These are phyloP conservation scores for Acrocephalus kingi DNA, from an alignment of 2,113 vertebrate species.

Conservation along the genomic window DNA sequence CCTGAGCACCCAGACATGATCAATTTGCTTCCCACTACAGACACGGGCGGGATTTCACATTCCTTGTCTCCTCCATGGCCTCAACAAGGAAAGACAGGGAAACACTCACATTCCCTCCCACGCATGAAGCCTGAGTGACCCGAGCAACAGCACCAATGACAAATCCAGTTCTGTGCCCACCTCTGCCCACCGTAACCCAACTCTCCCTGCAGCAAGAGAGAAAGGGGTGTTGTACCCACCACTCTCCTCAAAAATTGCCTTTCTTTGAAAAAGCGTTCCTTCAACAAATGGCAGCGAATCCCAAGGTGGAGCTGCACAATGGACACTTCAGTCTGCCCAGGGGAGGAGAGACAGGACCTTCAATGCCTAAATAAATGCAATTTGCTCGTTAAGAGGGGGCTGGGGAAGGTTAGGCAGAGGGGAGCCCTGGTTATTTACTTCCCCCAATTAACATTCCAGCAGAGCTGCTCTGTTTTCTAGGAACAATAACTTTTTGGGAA, in stretches of 20 bases:
- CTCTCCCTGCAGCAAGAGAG: background rate
- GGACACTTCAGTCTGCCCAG: constrained; percentile 21
- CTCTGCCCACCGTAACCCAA: background rate
- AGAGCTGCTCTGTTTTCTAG: constrained; percentile 24
- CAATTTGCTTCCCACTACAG: background rate
- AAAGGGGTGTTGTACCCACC: background rate
- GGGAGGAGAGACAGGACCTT: background rate
- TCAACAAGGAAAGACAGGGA: rapidly evolving
- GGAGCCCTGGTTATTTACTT: constrained; percentile 47
- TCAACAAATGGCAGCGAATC: constrained; percentile 43
- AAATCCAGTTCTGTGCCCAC: background rate
- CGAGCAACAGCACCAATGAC: background rate
- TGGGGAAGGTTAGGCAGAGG: constrained; percentile 49
- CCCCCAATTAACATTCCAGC: constrained; percentile 72
- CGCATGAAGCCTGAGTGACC: rapidly evolving
- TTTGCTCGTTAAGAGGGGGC: constrained; percentile 46
- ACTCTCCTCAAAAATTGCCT: background rate
- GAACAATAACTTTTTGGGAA: constrained; percentile 49
- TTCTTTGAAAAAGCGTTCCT: background rate
- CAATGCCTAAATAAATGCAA: constrained; percentile 64
- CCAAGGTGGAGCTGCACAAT: constrained; percentile 13
- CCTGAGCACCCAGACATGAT: rapidly evolving
- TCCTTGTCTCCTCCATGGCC: rapidly evolving
- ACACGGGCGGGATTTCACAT: rapidly evolving
- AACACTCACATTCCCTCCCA: background rate